These are phyloP conservation scores for Amblyopsis rosae DNA, from an alignment of 2,113 vertebrate species.

Conservation along the genomic window DNA sequence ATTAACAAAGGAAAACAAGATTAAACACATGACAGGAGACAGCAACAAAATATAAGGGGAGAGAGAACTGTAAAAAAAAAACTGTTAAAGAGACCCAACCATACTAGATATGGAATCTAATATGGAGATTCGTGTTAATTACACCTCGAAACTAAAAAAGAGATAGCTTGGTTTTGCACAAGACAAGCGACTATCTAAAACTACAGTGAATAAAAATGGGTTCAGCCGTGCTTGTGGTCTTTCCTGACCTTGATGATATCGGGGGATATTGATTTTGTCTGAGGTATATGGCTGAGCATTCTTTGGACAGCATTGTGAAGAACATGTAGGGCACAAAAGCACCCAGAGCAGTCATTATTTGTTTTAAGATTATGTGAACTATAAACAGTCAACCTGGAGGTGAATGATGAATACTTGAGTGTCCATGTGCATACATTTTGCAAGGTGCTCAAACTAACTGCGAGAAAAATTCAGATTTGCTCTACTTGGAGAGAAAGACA, in stretches of 20 bases:
- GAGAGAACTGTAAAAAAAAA: too few relatives aligned
- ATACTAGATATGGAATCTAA: constrained; percentile 11
- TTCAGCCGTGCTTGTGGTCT: constrained; percentile 42
- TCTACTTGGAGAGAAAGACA: neutral
- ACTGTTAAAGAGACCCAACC: constrained; percentile 12
- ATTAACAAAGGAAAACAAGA: neutral
- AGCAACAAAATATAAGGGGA: too few relatives aligned
- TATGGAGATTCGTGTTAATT: constrained; percentile 22
- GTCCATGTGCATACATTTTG: neutral
- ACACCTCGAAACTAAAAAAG: constrained; percentile 1
- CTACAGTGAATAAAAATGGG: constrained; percentile 45
- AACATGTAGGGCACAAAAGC: constrained; percentile 42
- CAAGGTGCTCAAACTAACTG: constrained; percentile 1
- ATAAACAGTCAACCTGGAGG: constrained; percentile 1
- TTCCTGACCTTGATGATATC: constrained; percentile 41
- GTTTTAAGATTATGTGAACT: constrained; percentile 7
- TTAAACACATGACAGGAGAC: too few relatives aligned
- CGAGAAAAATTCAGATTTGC: neutral
- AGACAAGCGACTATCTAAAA: constrained; percentile 1
- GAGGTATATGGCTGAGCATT: constrained; percentile 44
- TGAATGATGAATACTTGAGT: neutral
- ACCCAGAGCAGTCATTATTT: constrained; percentile 22
- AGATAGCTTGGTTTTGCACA: constrained; percentile 13
- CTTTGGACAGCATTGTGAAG: constrained; percentile 39
- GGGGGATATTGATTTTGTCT: constrained; percentile 61